Evolutionary conservation across 2,797 vertebrate species (phyloP).

Genomic region (Paratrypauchen microcephalus): DNA sequence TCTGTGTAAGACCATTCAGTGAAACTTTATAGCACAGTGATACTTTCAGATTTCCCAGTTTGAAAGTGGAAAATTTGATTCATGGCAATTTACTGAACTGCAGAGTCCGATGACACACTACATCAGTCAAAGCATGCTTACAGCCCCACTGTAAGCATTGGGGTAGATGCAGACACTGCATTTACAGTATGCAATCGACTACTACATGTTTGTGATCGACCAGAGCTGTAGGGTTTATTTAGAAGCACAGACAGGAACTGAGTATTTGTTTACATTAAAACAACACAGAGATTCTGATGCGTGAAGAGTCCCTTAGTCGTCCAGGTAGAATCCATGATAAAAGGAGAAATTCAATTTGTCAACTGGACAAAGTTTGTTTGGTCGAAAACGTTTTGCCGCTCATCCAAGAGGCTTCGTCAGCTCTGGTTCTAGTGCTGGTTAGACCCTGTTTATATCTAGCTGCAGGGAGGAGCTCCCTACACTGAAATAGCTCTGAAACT

Average conservation of each 20-base stretch:
- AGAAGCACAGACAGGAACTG: not conserved
- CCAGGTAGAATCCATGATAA: too few species aligned
- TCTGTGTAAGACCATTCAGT: conserved; percentile 44
- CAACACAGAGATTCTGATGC: not conserved
- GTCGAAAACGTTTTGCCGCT: too few species aligned
- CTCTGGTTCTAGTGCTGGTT: too few species aligned
- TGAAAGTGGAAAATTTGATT: conserved; percentile 66
- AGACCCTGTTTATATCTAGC: too few species aligned
- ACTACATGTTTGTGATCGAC: too few species aligned
- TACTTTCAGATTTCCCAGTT: conserved; percentile 57
- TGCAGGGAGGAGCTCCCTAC: too few species aligned
- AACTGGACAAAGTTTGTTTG: too few species aligned
- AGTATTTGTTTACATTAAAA: not conserved
- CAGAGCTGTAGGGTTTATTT: not conserved
- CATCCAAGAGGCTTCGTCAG: too few species aligned
- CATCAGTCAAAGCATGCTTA: conserved; percentile 54
- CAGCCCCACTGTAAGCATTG: conserved; percentile 9
- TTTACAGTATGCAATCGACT: not conserved
- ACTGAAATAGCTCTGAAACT: too few species aligned
- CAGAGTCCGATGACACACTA: conserved; percentile 62
- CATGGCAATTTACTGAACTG: conserved; percentile 53
- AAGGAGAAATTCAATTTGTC: too few species aligned
- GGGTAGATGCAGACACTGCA: conserved; percentile 19
- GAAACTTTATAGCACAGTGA: conserved; percentile 41
- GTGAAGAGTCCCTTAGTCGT: too few species aligned